Evolutionary conservation across 1,140 invertebrate genomes (phyloP).

Genomic region (Thaumatotibia leucotreta): DNA sequence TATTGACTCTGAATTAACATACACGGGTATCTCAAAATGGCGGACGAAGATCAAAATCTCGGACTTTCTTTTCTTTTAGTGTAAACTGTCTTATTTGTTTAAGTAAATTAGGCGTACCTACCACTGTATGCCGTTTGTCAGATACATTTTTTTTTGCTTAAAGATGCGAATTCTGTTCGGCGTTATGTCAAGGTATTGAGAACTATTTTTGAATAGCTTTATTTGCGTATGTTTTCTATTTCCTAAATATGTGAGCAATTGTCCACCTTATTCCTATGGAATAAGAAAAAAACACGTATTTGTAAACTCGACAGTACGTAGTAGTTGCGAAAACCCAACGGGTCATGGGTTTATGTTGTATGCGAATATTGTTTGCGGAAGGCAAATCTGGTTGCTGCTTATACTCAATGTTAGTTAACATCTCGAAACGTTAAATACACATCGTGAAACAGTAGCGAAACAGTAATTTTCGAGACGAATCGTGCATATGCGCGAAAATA

Average conservation of each 20-base stretch:
- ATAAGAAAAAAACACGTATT: too few species aligned
- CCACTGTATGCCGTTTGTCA: too few species aligned
- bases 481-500: background rate
- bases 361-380: constrained; percentile 1
- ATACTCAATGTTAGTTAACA: background rate
- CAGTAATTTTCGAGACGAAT: background rate
- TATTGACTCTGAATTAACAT: constrained; percentile 1
- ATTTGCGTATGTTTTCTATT: background rate
- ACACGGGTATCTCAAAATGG: background rate
- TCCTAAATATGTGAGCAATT: too few species aligned
- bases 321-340: background rate
- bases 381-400: background rate
- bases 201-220: background rate
- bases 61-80: background rate
- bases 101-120: background rate
- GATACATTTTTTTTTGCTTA: background rate
- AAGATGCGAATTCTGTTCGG: background rate
- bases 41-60: background rate
- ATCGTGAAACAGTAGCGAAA: constrained; percentile 1
- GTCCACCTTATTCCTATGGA: too few species aligned
- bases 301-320: too few species aligned
- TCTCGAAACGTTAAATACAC: background rate
- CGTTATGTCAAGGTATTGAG: background rate
- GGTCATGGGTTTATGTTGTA: background rate
- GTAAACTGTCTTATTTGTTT: background rate